A percentile compares a stretch with the other conserved stretches of the same genome.
Evolutionary conservation across 2,113 vertebrate species (phyloP).

Genomic region (Ptychochromis oligacanthus): DNA sequence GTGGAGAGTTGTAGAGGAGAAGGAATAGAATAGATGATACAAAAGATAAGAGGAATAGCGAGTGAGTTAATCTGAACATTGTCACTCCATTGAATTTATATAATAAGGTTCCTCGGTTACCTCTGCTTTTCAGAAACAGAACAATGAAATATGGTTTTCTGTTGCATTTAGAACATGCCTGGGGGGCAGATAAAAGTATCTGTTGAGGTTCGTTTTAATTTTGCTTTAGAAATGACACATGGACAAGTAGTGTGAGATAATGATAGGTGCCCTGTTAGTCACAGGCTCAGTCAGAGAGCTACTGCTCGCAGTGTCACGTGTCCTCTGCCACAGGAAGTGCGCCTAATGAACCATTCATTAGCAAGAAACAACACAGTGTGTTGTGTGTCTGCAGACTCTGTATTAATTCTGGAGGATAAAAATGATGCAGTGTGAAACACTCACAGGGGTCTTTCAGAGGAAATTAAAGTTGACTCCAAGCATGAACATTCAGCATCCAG

Average conservation of each 20-base stretch:
- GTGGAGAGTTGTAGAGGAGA: not conserved
- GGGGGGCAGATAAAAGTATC: not conserved
- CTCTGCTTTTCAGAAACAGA: not conserved
- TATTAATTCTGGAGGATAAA: not conserved
- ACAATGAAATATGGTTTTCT: not conserved
- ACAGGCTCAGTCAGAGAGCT: not conserved
- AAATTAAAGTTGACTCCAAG: not conserved
- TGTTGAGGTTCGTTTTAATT: not conserved
- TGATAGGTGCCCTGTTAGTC: not conserved
- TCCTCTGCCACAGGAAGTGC: conserved; percentile 15
- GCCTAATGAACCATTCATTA: conserved; percentile 12
- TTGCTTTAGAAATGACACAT: not conserved
- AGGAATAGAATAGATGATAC: not conserved
- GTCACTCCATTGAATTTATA: not conserved
- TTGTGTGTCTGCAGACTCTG: not conserved
- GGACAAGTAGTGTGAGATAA: not conserved
- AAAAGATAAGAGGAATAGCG: not conserved
- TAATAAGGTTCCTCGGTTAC: not conserved
- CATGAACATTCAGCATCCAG: not conserved
- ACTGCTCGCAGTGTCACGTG: conserved; percentile 14
- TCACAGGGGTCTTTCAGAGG: not conserved
- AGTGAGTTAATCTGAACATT: not conserved
- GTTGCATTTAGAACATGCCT: not conserved
- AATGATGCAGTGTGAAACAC: not conserved
- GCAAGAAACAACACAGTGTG: not conserved